Percentiles rank a stretch among this genome's conserved stretches.
phyloP scores from a whole-genome alignment of 2,113 vertebrate genomes.

The Pseudorasbora parva region DNA sequence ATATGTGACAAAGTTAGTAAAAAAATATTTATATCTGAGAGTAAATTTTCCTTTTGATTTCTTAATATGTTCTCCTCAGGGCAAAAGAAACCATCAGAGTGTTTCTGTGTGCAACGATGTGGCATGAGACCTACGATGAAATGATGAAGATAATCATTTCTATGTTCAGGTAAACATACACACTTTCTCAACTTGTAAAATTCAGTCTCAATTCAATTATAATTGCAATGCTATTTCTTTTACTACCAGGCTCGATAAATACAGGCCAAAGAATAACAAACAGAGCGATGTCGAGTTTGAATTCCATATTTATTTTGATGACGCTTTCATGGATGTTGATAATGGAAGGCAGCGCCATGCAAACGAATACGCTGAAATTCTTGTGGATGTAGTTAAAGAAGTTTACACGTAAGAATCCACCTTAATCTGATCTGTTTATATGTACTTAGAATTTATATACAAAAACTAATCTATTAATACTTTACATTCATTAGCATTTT shows the following conservation, averaged over 20 bases:
- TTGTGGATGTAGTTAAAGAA: slow-evolving; percentile 61
- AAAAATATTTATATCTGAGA: neutral
- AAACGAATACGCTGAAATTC: slow-evolving; percentile 60
- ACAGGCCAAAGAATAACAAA: slow-evolving; percentile 58
- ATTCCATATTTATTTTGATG: slow-evolving; percentile 70
- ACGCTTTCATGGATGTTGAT: slow-evolving; percentile 59
- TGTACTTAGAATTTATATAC: neutral
- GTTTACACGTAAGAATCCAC: slow-evolving; percentile 64
- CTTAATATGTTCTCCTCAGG: slow-evolving; percentile 6
- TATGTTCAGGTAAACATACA: slow-evolving; percentile 72
- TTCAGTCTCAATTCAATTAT: neutral
- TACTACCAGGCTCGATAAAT: slow-evolving; percentile 69
- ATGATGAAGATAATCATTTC: slow-evolving; percentile 77
- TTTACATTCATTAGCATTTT: slow-evolving; percentile 67
- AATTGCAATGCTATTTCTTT: neutral
- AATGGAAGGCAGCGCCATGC: slow-evolving; percentile 41
- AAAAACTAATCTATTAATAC: neutral
- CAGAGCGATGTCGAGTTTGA: slow-evolving; percentile 62
- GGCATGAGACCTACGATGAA: slow-evolving; percentile 76
- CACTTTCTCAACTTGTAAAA: neutral
- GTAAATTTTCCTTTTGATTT: neutral
- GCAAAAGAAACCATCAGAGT: slow-evolving; percentile 51
- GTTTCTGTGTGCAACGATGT: slow-evolving; percentile 79
- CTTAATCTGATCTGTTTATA: neutral
- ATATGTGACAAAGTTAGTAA: too few relatives aligned